Percentiles rank a stretch among this genome's conserved stretches.
These are phyloP conservation scores for Capromys pilorides DNA, from an alignment of 2,797 vertebrate genomes.

Conservation along the genomic window DNA sequence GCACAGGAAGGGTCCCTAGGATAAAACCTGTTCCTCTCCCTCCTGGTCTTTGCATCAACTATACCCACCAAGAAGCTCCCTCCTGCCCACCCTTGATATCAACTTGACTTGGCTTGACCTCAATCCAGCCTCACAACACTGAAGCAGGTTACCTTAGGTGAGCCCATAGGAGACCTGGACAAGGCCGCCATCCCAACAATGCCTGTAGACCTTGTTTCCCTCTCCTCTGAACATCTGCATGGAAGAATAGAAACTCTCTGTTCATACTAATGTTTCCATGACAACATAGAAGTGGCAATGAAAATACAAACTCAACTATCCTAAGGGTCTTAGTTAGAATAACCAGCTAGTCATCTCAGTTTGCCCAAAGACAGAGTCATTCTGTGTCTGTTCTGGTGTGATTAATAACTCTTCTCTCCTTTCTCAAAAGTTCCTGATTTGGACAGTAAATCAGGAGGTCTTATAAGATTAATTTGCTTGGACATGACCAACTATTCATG, in stretches of 20 bases:
- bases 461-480: neutral
- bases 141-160: neutral
- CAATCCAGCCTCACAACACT: neutral
- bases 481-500: neutral
- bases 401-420: neutral
- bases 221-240: neutral
- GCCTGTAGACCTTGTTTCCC: neutral
- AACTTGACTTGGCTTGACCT: neutral
- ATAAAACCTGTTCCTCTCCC: neutral
- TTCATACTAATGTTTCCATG: neutral
- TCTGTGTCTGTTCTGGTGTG: neutral
- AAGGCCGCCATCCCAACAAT: neutral
- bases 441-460: neutral
- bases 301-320: neutral
- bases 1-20: neutral
- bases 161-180: neutral
- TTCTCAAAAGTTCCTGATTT: neutral
- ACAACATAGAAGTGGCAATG: neutral
- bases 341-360: neutral
- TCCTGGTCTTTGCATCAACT: neutral
- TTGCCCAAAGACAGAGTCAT: neutral
- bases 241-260: constrained; percentile 11
- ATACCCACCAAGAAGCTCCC: neutral
- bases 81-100: neutral
- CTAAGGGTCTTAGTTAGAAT: neutral